Evolutionary conservation across 2,888 invertebrate genomes (phyloP), one percentile per base, ranked within the genome.

Genomic region (Chalcis sispes): DNA sequence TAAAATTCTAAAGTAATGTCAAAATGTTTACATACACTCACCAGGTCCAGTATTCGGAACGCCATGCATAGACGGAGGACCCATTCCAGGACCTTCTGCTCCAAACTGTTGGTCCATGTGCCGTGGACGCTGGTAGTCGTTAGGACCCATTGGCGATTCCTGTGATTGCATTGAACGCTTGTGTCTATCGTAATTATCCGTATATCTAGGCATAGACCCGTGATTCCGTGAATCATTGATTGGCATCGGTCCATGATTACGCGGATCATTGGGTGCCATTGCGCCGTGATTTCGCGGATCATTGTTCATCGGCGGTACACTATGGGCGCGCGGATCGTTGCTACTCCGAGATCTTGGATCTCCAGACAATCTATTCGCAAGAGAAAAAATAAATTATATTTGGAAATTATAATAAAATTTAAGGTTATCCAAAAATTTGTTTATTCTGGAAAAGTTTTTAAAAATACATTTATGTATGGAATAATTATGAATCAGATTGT

Each of bases 171-270:
- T 50, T 5, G 54, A 36, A 1, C 86, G 82, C 1, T 85, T 83
- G 77, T 84, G 83, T 18, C 85, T 80, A 50, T 87, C 87, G n/a
- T 86, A 86, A 67, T 85, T 86, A 50, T 87, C 85, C 0, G 85
- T 81, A 40, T 83, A 85, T 18, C 85, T 81, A 2, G 82, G 82
- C 23, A 85, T 40, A 2, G 15, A n/a, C 3, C 66, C 67, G 20
- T 67, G 64, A 15, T 36, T 58, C 0, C 62, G 61, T 1, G 71
- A 66, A 66, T 75, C 75, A 13, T 40, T 74, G 10, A 27, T 1
- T 1, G 54, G n/a, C 32, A 54, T 40, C 0, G 42, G 15, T 13
- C 66, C 67, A 20, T 67, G 64, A 15, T 29, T 62, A 1, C 67
- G 66, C 0, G 64, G 75, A 65, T 75, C 75, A 13, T 40, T 74